Evolutionary conservation across 2,797 vertebrate genomes (phyloP).

Genomic region (Melanotaenia maccullochi): DNA sequence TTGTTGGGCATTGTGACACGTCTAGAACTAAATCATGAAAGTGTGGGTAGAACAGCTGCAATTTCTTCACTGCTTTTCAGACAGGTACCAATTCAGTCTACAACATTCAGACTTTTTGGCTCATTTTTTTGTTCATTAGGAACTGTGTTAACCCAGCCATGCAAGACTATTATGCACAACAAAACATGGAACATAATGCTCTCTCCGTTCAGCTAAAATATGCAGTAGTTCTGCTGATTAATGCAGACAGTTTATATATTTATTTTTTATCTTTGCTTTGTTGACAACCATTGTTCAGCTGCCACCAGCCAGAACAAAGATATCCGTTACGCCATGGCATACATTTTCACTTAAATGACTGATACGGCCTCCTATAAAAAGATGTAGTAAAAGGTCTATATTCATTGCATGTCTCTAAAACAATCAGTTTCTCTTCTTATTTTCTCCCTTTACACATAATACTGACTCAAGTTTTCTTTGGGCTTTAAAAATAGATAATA

Average conservation of each 20-base stretch:
- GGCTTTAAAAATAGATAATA: not conserved
- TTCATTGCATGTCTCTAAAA: conserved; percentile 6
- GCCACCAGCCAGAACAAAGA: conserved; percentile 18
- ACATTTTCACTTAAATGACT: conserved; percentile 8
- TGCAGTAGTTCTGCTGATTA: conserved; percentile 20
- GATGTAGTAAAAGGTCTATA: not conserved
- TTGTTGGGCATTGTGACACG: conserved; percentile 30
- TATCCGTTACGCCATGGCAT: conserved; percentile 1
- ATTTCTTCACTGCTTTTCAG: conserved; percentile 43
- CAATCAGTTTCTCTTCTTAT: not conserved
- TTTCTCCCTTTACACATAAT: not conserved
- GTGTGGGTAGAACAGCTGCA: conserved; percentile 13
- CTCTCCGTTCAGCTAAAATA: conserved; percentile 19
- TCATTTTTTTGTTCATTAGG: conserved; percentile 40
- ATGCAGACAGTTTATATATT: not conserved
- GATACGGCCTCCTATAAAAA: not conserved
- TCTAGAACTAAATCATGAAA: conserved; percentile 36
- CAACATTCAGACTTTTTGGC: conserved; percentile 23
- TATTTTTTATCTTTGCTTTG: conserved; percentile 12
- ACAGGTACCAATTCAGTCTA: conserved; percentile 15
- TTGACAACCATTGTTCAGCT: conserved; percentile 26
- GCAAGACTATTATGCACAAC: conserved; percentile 30
- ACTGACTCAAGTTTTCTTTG: not conserved
- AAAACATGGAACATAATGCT: conserved; percentile 28
- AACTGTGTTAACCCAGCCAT: conserved; percentile 21